phyloP scores from a whole-genome alignment of 2,113 vertebrate genomes.

The Felis catus region F.catus_Fca126_mat1.0 CM031423.1:843001-843500 shows the following conservation, averaged over 20 bases:
- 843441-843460: no score
- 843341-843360: not conserved
- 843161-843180: not conserved
- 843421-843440: no score
- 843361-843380: not conserved
- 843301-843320: not conserved
- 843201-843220: not conserved
- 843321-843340: not conserved
- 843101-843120: not conserved
- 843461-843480: slow-evolving; percentile 57
- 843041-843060: no score
- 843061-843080: accelerated
- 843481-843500: slow-evolving; percentile 82
- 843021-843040: no score
- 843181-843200: no score
- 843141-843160: no score
- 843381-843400: accelerated
- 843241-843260: not conserved
- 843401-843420: no score
- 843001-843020: no score
- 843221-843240: not conserved
- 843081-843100: not conserved
- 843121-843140: no score
- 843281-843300: accelerated
- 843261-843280: not conserved